These are phyloP conservation scores for Crocodylus rhombifer DNA, from an alignment of 2,797 vertebrate species.

Conservation along the genomic window DNA sequence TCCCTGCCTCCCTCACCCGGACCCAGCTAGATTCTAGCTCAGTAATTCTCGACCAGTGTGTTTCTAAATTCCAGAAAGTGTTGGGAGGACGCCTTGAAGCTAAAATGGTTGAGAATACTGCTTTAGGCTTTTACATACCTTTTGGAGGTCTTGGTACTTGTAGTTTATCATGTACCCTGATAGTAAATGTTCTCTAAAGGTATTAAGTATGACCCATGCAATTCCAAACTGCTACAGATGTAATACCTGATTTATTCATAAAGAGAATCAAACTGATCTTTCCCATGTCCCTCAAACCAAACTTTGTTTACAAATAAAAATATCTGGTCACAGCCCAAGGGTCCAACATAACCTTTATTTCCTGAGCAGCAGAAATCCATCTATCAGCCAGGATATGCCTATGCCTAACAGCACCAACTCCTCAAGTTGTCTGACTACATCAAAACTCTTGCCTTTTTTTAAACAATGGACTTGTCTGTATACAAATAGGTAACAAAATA, in stretches of 20 bases:
- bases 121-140: no score
- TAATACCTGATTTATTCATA: background rate
- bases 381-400: background rate
- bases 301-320: background rate
- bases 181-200: background rate
- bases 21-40: no score
- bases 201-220: accelerated
- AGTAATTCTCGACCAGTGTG: background rate
- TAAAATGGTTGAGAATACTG: background rate
- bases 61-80: background rate
- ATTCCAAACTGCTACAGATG: background rate
- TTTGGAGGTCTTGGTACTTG: background rate
- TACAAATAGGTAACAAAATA: background rate
- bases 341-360: background rate
- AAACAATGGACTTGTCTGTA: background rate
- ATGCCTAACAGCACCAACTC: background rate
- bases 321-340: background rate
- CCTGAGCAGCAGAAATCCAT: background rate
- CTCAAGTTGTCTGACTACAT: background rate
- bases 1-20: no score
- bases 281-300: constrained; percentile 4
- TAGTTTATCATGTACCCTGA: background rate
- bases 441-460: background rate
- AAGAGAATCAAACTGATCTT: background rate
- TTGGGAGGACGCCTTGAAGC: background rate